Evolutionary conservation across 2,888 invertebrate genomes (phyloP).

Genomic region (Nephrotoma appendiculata): DNA sequence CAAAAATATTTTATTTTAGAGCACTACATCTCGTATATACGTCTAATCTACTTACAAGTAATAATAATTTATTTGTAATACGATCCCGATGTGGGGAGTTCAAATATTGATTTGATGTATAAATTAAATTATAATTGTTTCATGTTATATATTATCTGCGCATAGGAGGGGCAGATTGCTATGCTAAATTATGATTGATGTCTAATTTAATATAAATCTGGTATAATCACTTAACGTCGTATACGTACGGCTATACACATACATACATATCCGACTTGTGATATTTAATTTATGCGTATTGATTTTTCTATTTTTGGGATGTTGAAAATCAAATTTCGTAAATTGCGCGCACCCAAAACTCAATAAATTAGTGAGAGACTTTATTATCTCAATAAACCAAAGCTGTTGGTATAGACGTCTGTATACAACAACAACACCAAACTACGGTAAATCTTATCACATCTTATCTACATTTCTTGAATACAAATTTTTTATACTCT

Average conservation of each 20-base stretch:
- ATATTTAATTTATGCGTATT: neutral
- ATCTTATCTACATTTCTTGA: neutral
- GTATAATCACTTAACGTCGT: neutral
- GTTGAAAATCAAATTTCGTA: neutral
- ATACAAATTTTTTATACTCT: neutral
- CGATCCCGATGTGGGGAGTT: neutral
- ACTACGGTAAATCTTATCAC: neutral
- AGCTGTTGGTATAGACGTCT: neutral
- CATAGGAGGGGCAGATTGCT: neutral
- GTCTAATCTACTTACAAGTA: neutral
- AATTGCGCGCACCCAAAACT: neutral
- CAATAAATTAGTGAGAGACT: neutral
- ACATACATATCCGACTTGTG: neutral
- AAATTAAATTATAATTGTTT: neutral
- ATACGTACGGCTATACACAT: neutral
- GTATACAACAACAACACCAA: neutral
- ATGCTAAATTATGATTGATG: neutral
- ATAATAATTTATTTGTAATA: neutral
- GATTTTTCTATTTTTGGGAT: neutral
- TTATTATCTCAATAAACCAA: neutral
- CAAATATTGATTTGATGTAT: neutral
- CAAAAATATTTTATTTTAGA: neutral
- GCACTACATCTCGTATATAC: neutral
- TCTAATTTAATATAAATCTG: neutral
- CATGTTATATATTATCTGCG: neutral